Base-by-base conservation (phyloP, 2,113 vertebrate species). In the Ammodytes dubius region DNA sequence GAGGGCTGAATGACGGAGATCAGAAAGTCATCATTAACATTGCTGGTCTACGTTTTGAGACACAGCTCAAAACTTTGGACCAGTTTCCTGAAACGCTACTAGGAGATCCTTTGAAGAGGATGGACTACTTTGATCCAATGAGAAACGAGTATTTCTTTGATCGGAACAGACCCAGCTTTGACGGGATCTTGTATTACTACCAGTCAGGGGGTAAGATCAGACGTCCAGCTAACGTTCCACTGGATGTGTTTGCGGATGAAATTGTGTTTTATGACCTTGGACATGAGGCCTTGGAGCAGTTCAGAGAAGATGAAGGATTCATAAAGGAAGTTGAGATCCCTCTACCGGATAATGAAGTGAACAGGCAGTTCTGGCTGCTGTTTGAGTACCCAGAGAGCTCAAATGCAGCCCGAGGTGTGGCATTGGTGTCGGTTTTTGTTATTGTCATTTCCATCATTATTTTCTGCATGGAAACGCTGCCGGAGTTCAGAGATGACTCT, bases 61-160 rank as follows among this genome's bases (percentile, higher is more conserved):
- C 98, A 0, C 95, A 96, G 74, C 96, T 98, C 70, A 96, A 96
- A 93, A 99, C 97, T 6, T 94, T 99, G 15, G 94, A 93, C 85
- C 97, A 98, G 88, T 99, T 99, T 88, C 97, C 98, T 0, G 97
- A 99, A 4, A 99, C 98, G 3, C 93, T 99, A 11, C 92, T 99
- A 0, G 98, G 98, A 65, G 96, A 99, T 77, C 94, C 96, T 0
- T 93, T 93, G 1, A 99, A 99, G 92, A 96, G 98, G 91, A 96
- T 97, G 95, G 93, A 95, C 5, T 99, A 97, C 92, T 99, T 99
- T n/a, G 98, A 99, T 91, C 97, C 97, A 53, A 98, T 99, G 97
- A 97, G 97, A 83, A 99, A 99, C 0, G 97, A 99, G 6, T 99
- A 99, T 74, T 99, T 99, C 91, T 99, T 99, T 58, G 98, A 99